Conservation (phyloP, 2,113 vertebrate genomes). For the Cygnus buccinator region DNA sequence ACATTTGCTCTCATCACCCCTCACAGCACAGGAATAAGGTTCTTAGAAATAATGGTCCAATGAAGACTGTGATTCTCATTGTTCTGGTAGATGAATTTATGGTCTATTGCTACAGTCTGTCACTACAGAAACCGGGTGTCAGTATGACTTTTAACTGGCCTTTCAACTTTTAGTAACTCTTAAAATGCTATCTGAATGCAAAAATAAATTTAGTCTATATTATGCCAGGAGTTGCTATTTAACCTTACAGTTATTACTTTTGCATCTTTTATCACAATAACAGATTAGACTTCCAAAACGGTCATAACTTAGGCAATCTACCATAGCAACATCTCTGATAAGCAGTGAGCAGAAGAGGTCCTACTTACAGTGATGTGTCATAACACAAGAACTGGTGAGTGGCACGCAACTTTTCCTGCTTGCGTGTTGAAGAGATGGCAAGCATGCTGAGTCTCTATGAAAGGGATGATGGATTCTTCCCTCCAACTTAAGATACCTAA, state of each 20-base stretch:
- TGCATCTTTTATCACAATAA: not conserved
- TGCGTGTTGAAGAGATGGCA: not conserved
- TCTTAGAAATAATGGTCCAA: not conserved
- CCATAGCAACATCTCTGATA: not conserved
- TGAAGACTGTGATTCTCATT: not conserved
- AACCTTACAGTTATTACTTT: not conserved
- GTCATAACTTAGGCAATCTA: not conserved
- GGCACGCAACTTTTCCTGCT: not conserved
- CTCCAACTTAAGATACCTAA: not conserved
- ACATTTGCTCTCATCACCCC: not conserved
- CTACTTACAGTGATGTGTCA: not conserved
- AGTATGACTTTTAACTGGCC: not conserved
- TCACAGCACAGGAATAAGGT: not conserved
- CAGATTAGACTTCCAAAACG: not conserved
- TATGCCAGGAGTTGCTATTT: too few relatives aligned
- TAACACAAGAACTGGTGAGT: not conserved
- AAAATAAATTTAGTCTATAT: not conserved
- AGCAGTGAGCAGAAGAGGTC: not conserved
- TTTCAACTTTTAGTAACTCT: not conserved
- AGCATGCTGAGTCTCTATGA: not conserved
- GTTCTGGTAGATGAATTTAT: not conserved
- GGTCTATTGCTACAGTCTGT: not conserved
- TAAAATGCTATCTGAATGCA: not conserved
- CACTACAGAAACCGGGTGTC: not conserved
- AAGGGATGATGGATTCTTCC: not conserved